Conservation (phyloP, 2,113 vertebrate species). For the Scopus umbretta region DNA sequence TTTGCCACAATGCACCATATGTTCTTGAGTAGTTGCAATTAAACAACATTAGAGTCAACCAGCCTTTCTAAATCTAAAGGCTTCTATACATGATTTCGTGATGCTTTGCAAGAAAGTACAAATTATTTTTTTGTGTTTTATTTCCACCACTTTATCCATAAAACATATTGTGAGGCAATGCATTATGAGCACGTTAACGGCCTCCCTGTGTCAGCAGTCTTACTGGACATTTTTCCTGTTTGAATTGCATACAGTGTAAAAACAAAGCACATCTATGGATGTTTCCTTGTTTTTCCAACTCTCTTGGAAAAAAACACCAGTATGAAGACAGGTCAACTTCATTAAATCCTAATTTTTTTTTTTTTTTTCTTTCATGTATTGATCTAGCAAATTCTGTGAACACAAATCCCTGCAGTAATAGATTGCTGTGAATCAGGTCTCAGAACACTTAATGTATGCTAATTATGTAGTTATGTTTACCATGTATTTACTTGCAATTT, state of each 20-base stretch:
- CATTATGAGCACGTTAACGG: background rate
- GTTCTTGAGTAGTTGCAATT: background rate
- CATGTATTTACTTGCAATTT: slow-evolving; percentile 33
- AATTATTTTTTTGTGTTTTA: background rate
- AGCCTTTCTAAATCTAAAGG: background rate
- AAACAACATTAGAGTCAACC: background rate
- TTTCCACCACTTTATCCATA: background rate
- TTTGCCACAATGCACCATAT: background rate
- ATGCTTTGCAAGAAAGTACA: background rate
- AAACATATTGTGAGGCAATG: background rate
- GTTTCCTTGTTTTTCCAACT: background rate
- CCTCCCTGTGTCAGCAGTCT: background rate
- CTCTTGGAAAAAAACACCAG: background rate
- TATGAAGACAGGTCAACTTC: background rate
- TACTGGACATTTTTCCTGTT: background rate
- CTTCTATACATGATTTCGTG: background rate
- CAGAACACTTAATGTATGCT: background rate
- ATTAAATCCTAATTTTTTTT: background rate
- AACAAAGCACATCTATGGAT: background rate
- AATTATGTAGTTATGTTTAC: background rate
- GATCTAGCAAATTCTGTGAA: background rate
- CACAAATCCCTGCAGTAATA: background rate
- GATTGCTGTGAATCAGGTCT: background rate
- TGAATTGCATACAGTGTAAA: background rate
- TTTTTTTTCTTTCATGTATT: background rate